Percentiles rank a stretch among this genome's conserved stretches.
phyloP scores from a whole-genome alignment of 2,797 vertebrate genomes.

The Tolypeutes matacus region DNA sequence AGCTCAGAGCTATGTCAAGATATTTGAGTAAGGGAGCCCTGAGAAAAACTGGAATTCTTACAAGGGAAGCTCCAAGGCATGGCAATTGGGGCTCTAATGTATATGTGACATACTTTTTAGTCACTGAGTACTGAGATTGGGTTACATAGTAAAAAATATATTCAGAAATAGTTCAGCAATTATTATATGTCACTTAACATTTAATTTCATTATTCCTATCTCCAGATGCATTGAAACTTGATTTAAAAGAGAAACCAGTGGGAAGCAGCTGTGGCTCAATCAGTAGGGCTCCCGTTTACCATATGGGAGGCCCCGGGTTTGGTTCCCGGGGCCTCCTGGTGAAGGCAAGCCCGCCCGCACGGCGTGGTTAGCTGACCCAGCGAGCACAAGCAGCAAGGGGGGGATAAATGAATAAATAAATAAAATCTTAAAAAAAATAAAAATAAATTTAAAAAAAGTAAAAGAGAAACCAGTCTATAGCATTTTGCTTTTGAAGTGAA shows the following conservation, averaged over 20 bases:
- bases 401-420: too few species aligned
- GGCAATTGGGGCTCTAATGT: background rate
- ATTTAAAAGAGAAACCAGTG: background rate
- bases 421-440: too few species aligned
- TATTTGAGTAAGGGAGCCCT: background rate
- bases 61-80: background rate
- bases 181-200: background rate
- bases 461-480: background rate
- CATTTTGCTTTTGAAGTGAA: background rate
- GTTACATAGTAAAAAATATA: constrained; percentile 3
- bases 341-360: too few species aligned
- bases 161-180: background rate
- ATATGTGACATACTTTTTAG: background rate
- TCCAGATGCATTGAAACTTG: background rate
- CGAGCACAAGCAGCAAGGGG: too few species aligned
- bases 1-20: background rate
- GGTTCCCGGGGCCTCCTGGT: too few species aligned
- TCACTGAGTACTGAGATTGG: background rate
- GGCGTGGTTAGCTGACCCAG: too few species aligned
- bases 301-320: too few species aligned
- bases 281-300: too few species aligned
- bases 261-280: too few species aligned
- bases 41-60: background rate
- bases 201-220: background rate
- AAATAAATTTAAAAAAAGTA: too few species aligned